Base-by-base conservation (phyloP, 92 coral and sea anemone species). In the Chrysogorgia sp. region DNA sequence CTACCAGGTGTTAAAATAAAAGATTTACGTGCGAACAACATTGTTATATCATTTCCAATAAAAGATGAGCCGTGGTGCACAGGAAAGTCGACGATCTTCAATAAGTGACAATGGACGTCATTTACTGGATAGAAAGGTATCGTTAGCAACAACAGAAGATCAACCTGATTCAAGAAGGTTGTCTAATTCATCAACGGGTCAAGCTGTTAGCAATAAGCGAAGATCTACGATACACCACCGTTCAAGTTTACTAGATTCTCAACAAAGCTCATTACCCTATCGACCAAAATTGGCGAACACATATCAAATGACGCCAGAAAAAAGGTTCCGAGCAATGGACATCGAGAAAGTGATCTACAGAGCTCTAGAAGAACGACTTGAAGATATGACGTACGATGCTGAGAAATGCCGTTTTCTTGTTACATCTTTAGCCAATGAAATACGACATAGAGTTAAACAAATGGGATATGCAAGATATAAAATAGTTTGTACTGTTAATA, bases 391-490 rank as follows among this genome's bases (percentile, higher is more conserved):
- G 0, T 93, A 93, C 74, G 77, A 83, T 55, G 61, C 97, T 0
- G 97, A 89, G 12, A 81, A 88, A 58, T 89, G 96, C 70, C 82
- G 85, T 52, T 47, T 40, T 24, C 82, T 96, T 22, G 62, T 87
- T 9, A 81, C 74, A n/a, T 81, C 88, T 15, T 79, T 96, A 41
- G 85, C 96, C 15, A 96, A 96, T 58, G 97, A 91, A 48, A 86
- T 96, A 56, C 89, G 92, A 48, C 86, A 78, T 45, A 80, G 75
- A 71, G 97, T 96, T 19, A 96, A 96, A 81, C 77, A 67, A 7
- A 57, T 96, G 45, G 97, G 97, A 2, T 96, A 81, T 75, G 96
- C 90, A 0, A 85, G 99, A 17, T 96, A 86, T 58, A 96, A 96
- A 67, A 85, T 96, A 61, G 96, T 96, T 5, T 96, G 99, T 71